Evolutionary conservation across 2,797 vertebrate species (phyloP), one percentile per base, ranked within the genome.

Genomic region (Cyclopterus lumpus): DNA sequence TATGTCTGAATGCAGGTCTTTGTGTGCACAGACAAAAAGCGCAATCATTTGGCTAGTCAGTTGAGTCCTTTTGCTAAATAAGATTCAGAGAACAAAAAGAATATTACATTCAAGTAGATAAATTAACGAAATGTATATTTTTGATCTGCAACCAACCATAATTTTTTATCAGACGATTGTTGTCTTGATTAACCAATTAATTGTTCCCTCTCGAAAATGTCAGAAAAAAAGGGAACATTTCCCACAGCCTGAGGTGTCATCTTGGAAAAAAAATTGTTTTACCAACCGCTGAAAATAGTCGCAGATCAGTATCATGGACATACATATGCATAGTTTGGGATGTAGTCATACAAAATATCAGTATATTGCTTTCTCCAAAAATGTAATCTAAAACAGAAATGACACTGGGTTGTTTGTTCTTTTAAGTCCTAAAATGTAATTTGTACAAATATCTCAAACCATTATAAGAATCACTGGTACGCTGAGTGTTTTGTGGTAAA

Each of bases 401-500:
- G 40, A 53, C 18, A 64, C 24, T 22, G 44, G 20, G 20, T 51
- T 24, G 20, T 28, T 62, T 4, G 4, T 12, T 11, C 7, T 51
- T 49, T 32, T 49, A 48, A 9, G 4, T 51, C n/a, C 11, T 12
- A 24, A 44, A 36, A 42, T 28, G 6, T 8, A 12, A 3, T 32
- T 38, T 51, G 36, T 8, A 69, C 5, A 34, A 49, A 49, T 32
- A 34, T 22, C 24, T 57, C 14, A 51, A 58, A 16, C 16, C 5
- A 36, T 24, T 20, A 0, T 58, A 3, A 58, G 20, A 59, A 60
- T 58, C n/a, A 40, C 15, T 55, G 26, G 16, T 44, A 22, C 2
- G 2, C 64, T 53, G 51, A 54, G 32, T 12, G 53, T 65, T 80
- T 30, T 51, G 24, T 49, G 30, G 20, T 62, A 53, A 81, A 73